Evolutionary conservation across 1,140 invertebrate genomes (phyloP), one percentile per base, ranked within the genome.

Genomic region (Leptopilina clavipes): DNA sequence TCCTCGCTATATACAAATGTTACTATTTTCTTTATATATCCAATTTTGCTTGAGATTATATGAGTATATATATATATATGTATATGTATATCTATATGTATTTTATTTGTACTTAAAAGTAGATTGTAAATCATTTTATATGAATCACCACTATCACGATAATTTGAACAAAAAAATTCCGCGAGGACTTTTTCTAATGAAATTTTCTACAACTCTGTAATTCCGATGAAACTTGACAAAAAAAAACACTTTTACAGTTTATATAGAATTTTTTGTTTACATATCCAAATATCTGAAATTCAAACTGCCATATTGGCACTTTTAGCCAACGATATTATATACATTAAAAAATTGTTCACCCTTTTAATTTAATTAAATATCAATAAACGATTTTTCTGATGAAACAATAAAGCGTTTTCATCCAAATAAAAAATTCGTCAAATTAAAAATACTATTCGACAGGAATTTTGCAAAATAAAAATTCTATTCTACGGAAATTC

Each of bases 91-190:
- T 8, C 52, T 19, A 65, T 19, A 65, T 65, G 59, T 31, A 65
- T 31, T 65, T 31, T 65, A n/a, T 31, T 31, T 65, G 59, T 65
- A n/a, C 59, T 65, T 65, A 31, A 31, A 65, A 65, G 12, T n/a
- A 65, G 59, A 65, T 31, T 65, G 5, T 31, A 37, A 65, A 8
- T 65, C 25, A 31, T 65, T 14, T 65, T 31, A n/a, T 65, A 31
- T 65, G 25, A 17, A 65, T n/a, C 59, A 65, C 22, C 25, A 31
- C 7, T 65, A n/a, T 31, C 25, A 9, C 37, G 7, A 40, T 31
- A 31, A 31, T 31, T 31, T 65, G 19, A 31, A 65, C 2, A 37
- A 40, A 40, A 25, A 31, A 65, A 1, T 31, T 65, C 14, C 31
- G 22, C 19, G 3, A 40, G 3, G 59, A 31, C 31, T n/a, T 31